phyloP scores from a whole-genome alignment of 2,113 vertebrate genomes.

The Pedionomus torquatus region DNA sequence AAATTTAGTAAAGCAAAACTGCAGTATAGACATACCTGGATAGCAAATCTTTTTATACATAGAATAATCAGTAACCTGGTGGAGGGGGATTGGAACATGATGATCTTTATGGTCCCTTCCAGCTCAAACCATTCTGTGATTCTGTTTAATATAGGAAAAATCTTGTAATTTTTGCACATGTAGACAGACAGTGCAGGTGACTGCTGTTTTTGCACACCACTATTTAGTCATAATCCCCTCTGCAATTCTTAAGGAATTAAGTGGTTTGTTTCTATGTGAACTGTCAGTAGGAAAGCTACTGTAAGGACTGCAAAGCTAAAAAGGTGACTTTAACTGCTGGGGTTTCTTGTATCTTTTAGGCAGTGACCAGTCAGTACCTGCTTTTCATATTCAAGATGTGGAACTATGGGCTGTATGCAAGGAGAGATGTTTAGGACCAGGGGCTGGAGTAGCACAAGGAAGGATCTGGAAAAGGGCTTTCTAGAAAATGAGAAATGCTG shows the following conservation, averaged over 20 bases:
- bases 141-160: background rate
- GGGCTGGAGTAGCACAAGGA: background rate
- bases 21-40: background rate
- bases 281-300: background rate
- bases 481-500: background rate
- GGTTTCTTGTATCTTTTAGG: background rate
- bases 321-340: background rate
- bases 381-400: background rate
- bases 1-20: background rate
- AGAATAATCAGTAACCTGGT: background rate
- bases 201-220: background rate
- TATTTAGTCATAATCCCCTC: background rate
- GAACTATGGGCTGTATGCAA: rapidly evolving
- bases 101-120: background rate
- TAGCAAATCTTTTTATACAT: background rate
- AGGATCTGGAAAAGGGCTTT: background rate
- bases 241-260: background rate
- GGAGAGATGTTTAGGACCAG: background rate
- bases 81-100: background rate
- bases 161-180: background rate
- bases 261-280: background rate
- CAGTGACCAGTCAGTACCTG: background rate
- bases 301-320: background rate
- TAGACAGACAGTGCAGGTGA: background rate
- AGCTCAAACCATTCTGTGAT: background rate